Evolutionary conservation across 1,140 invertebrate genomes (phyloP).

Genomic region (Apocrypta bakeri): DNA sequence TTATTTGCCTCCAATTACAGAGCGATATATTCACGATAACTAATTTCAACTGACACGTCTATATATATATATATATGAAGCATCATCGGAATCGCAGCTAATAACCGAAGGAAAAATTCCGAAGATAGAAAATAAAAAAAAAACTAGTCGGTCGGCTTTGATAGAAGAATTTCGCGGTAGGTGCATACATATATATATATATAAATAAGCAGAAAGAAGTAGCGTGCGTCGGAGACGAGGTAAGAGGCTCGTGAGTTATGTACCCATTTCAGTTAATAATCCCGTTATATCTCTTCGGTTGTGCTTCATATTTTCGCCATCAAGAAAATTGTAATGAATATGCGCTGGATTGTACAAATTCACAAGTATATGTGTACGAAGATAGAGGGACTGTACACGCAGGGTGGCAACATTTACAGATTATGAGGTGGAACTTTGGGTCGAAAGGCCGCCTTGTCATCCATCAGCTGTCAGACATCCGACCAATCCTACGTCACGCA

Average conservation of each 20-base stretch:
- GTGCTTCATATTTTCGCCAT: constrained; percentile 42
- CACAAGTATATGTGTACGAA: not conserved
- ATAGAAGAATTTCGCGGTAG: constrained; percentile 23
- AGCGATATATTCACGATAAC: not conserved
- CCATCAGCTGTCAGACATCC: constrained; percentile 72
- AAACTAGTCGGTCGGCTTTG: not conserved
- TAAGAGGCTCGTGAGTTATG: constrained; percentile 56
- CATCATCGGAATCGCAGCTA: too few relatives aligned
- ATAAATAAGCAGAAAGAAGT: not conserved
- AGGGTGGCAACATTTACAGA: constrained; percentile 53
- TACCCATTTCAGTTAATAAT: constrained; percentile 65
- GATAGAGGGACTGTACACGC: not conserved
- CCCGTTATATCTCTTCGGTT: constrained; percentile 58
- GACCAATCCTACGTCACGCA: constrained; percentile 69
- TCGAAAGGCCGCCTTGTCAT: constrained; percentile 72
- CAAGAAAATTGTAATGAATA: constrained; percentile 61
- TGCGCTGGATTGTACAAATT: constrained; percentile 48
- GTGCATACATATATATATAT: not conserved
- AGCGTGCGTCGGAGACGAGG: not conserved
- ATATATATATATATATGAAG: too few relatives aligned
- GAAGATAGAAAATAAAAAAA: not conserved
- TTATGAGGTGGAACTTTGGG: constrained; percentile 50
- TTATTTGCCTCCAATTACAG: not conserved
- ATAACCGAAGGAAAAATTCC: too few relatives aligned
- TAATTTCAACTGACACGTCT: not conserved